Base-by-base conservation (phyloP, 2,888 invertebrate species). In the Leptopilina syphax region DNA sequence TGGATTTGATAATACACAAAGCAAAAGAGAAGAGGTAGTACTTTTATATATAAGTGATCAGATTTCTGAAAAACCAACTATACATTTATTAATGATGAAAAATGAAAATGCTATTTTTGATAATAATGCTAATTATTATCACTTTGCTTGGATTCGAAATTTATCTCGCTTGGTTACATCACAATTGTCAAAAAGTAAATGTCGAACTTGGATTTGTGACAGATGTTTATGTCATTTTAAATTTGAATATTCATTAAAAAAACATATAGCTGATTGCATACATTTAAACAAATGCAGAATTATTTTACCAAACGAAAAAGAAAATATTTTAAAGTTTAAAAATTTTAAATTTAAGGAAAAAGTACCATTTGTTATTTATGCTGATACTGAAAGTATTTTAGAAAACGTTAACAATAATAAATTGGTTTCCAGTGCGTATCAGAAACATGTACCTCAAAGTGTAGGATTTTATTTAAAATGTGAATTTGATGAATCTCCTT, bases 351-450 rank as follows among this genome's bases (percentile, higher is more conserved):
- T 80, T 65, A 81, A 27, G 27, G 27, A 27, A 27, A 27, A 27
- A 27, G 27, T 27, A 2, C 0, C 27, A 27, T 27, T 27, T 68
- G 68, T 83, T 13, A 65, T 82, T 7, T 84, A 81, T 44, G 84
- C 81, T 1, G 81, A 84, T 34, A 70, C 81, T 50, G 83, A 84
- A 67, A 81, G 81, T 68, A 63, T 84, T 47, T 66, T 83, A 7
- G 65, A 84, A 66, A 66, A 77, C 0, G 78, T 65, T 7, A 34
- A 63, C 18, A 65, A 24, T 65, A 50, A 50, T 3, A 27, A 27
- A 50, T 9, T 27, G 8, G 7, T 27, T 6, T 24, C 24, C 27
- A 12, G 9, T 27, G 27, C 12, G 9, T 65, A 65, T 65, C 24
- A 24, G 27, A 65, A 65, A 24, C 65, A 65, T 24, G 10, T 65